Conservation (phyloP, 1,140 invertebrate species). For the Heliothis subflexa region DNA sequence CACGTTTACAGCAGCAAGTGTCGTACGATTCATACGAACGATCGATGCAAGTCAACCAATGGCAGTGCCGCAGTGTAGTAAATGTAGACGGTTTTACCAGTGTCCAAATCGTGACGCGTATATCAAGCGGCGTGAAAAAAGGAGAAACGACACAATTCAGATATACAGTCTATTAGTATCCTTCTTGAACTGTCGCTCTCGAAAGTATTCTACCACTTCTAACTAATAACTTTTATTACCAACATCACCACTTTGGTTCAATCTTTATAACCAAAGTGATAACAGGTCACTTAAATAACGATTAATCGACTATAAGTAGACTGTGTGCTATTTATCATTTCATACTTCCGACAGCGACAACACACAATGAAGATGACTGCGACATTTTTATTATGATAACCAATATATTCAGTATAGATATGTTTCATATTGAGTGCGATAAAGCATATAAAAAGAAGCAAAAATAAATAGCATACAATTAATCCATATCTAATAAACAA, state of each 20-base stretch:
- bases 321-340: constrained; percentile 14
- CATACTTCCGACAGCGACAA: constrained; percentile 55
- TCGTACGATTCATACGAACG: constrained; percentile 31
- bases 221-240: neutral
- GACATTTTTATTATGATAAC: constrained; percentile 30
- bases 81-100: constrained; percentile 81
- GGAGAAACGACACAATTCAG: constrained; percentile 79
- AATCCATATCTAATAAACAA: constrained; percentile 48
- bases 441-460: constrained; percentile 52
- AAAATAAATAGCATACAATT: constrained; percentile 51
- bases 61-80: constrained; percentile 61
- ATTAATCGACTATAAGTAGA: neutral
- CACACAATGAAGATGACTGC: constrained; percentile 47
- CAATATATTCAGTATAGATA: constrained; percentile 26
- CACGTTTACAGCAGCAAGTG: constrained; percentile 38
- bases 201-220: constrained; percentile 38
- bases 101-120: constrained; percentile 83
- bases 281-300: neutral
- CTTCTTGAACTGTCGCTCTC: constrained; percentile 53
- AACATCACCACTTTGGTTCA: constrained; percentile 9
- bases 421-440: constrained; percentile 47
- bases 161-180: constrained; percentile 62
- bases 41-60: constrained; percentile 44
- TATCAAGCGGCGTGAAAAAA: constrained; percentile 85
- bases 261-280: constrained; percentile 5